phyloP scores from a whole-genome alignment of 2,113 vertebrate genomes.

The Holacanthus passer region DNA sequence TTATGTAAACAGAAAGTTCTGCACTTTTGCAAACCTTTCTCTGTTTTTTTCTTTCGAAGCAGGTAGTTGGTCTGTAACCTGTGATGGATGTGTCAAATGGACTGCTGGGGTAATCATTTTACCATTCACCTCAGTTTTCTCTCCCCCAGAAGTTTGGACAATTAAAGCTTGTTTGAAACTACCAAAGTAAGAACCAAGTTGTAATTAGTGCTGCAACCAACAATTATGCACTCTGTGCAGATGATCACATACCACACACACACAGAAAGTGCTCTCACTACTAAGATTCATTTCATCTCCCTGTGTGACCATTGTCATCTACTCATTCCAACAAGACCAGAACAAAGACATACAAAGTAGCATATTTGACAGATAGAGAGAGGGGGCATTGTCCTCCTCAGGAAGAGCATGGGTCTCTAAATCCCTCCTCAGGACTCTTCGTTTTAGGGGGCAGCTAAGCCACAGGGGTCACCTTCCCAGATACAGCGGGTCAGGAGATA shows the following conservation, averaged over 20 bases:
- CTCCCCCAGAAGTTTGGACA: no score
- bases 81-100: no score
- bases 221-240: neutral
- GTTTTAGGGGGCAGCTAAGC: slow-evolving; percentile 57
- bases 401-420: slow-evolving; percentile 37
- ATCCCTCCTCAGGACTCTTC: slow-evolving; percentile 53
- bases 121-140: no score
- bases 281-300: slow-evolving; percentile 17
- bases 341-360: slow-evolving; percentile 70
- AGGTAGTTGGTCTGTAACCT: no score
- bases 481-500: slow-evolving; percentile 62
- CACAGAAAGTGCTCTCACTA: neutral
- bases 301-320: neutral
- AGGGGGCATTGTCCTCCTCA: slow-evolving; percentile 20
- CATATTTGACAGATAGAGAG: slow-evolving; percentile 46
- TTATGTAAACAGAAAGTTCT: no score
- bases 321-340: slow-evolving; percentile 54
- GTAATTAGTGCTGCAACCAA: neutral
- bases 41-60: no score
- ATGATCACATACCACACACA: neutral
- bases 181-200: no score
- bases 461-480: slow-evolving; percentile 66
- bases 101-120: no score
- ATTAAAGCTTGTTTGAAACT: no score
- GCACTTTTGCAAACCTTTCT: no score